phyloP scores from a whole-genome alignment of 2,797 vertebrate genomes.

The Rhabdophis nuchalis region DNA sequence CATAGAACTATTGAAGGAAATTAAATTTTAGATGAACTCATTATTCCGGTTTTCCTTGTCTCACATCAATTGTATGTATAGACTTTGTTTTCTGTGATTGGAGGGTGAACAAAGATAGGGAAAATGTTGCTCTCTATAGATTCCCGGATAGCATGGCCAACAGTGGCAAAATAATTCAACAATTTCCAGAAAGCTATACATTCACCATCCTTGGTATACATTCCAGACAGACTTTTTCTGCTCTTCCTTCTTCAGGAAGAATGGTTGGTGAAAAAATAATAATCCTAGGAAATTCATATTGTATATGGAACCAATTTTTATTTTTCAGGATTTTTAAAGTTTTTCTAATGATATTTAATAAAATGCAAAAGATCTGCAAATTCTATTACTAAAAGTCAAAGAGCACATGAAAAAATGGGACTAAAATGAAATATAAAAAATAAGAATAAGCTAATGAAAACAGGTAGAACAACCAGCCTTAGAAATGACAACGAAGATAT shows the following conservation, averaged over 20 bases:
- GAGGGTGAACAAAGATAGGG: neutral
- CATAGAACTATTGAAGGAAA: neutral
- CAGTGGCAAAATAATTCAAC: neutral
- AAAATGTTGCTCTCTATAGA: neutral
- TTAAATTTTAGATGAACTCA: neutral
- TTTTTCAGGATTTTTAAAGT: neutral
- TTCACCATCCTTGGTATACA: neutral
- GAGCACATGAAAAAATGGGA: neutral
- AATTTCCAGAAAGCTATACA: neutral
- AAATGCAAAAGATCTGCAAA: neutral
- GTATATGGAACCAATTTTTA: neutral
- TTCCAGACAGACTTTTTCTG: neutral
- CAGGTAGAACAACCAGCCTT: neutral
- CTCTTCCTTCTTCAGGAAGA: neutral
- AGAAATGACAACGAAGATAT: neutral
- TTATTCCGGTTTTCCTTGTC: neutral
- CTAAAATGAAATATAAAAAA: neutral
- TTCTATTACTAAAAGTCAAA: neutral
- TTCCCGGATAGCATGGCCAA: neutral
- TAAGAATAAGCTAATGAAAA: neutral
- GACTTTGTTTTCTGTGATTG: neutral
- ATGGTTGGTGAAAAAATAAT: neutral
- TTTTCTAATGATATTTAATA: neutral
- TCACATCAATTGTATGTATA: neutral
- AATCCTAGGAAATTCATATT: neutral